phyloP scores from a whole-genome alignment of 2,888 invertebrate species.

The Dolichomitus sp. region DNA sequence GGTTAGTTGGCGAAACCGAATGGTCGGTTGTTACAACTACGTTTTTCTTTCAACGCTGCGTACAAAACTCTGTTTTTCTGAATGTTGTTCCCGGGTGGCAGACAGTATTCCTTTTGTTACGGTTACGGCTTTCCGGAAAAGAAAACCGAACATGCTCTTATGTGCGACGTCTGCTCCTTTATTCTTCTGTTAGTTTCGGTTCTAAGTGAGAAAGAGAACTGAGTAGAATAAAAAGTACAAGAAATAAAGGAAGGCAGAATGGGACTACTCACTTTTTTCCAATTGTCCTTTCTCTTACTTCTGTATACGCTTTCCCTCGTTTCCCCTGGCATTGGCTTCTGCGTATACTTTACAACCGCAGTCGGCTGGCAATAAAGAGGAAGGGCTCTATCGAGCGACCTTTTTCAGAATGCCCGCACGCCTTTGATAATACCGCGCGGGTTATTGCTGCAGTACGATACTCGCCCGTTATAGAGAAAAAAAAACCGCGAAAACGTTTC shows the following conservation, averaged over 20 bases:
- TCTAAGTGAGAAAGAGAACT: slow-evolving; percentile 21
- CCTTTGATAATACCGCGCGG: slow-evolving; percentile 56
- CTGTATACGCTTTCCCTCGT: slow-evolving; percentile 22
- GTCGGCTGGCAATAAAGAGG: slow-evolving; percentile 19
- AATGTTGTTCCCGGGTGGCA: background rate
- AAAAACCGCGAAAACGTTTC: slow-evolving; percentile 11
- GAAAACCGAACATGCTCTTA: slow-evolving; percentile 3
- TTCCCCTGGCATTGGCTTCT: slow-evolving; percentile 21
- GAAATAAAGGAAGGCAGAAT: slow-evolving; percentile 12
- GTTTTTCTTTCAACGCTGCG: too few relatives aligned
- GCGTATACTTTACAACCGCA: slow-evolving; percentile 59
- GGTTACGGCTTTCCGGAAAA: background rate
- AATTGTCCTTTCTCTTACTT: slow-evolving; percentile 24
- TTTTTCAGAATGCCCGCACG: slow-evolving; percentile 61
- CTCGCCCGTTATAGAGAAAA: slow-evolving; percentile 13
- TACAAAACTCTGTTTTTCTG: background rate
- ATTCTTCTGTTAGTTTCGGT: slow-evolving; percentile 37
- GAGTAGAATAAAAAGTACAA: background rate
- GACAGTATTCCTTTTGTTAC: background rate
- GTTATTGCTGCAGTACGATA: slow-evolving; percentile 59
- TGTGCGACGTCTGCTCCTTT: slow-evolving; percentile 30
- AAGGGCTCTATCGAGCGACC: slow-evolving; percentile 60
- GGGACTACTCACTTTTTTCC: slow-evolving; percentile 23
- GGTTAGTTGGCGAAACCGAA: too few relatives aligned
- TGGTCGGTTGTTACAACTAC: too few relatives aligned